A percentile compares a stretch with the other conserved stretches of the same genome.
These are phyloP conservation scores for Ophioninae sp. DNA, from an alignment of 2,888 invertebrate species.

Conservation along the genomic window DNA sequence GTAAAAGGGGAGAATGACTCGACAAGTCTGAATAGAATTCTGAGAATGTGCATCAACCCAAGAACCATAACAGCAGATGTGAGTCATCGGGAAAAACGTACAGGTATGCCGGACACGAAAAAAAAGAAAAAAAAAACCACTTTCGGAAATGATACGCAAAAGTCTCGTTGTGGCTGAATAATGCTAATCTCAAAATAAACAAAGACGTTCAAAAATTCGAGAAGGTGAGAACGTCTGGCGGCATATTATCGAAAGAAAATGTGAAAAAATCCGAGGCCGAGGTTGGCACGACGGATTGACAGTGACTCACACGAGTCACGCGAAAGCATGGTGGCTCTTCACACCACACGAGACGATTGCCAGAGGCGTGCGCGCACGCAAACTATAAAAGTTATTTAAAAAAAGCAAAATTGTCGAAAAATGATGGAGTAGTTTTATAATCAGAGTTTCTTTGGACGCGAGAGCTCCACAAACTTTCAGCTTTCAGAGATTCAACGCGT, in stretches of 20 bases:
- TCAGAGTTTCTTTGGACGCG: not conserved
- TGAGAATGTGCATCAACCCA: not conserved
- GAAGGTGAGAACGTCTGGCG: not conserved
- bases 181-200: not conserved
- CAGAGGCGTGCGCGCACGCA: slow-evolving; percentile 25
- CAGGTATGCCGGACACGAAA: not conserved
- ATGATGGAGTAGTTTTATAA: not conserved
- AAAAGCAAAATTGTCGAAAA: slow-evolving; percentile 2
- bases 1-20: slow-evolving; percentile 16
- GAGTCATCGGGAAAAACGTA: slow-evolving; percentile 16
- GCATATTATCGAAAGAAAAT: not conserved
- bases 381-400: slow-evolving; percentile 9
- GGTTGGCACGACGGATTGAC: slow-evolving; percentile 66
- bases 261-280: slow-evolving; percentile 42
- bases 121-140: not conserved
- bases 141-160: not conserved
- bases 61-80: not conserved
- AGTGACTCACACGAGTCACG: slow-evolving; percentile 73
- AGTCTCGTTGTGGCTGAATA: not conserved
- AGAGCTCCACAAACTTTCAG: not conserved
- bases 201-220: not conserved
- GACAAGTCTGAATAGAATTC: not conserved
- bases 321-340: slow-evolving; percentile 72
- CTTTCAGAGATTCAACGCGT: slow-evolving; percentile 33
- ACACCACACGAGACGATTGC: slow-evolving; percentile 31